Conservation (phyloP, 2,113 vertebrate species). For the Oncorhynchus mykiss region DNA sequence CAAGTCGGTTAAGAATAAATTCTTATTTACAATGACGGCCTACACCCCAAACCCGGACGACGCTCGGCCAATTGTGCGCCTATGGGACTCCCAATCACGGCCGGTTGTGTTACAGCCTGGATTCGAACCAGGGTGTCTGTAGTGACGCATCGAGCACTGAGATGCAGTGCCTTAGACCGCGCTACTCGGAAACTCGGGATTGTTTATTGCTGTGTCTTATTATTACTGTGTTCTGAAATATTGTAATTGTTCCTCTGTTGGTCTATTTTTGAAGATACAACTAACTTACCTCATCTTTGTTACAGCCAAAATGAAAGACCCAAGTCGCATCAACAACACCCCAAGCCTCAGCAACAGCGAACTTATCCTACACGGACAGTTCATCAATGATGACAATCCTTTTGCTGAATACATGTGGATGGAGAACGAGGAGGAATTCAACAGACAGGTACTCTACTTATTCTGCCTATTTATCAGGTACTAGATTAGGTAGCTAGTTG, state of each 20-base stretch:
- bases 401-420: constrained; percentile 97
- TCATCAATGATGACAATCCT: constrained; percentile 84
- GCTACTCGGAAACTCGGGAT: too few relatives aligned
- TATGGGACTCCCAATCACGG: too few relatives aligned
- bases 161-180: too few relatives aligned
- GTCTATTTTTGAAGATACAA: background rate
- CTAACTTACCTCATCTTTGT: background rate
- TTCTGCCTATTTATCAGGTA: background rate
- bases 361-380: constrained; percentile 81
- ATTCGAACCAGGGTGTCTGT: too few relatives aligned
- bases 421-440: constrained; percentile 94
- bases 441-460: constrained; percentile 78
- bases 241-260: background rate
- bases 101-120: too few relatives aligned
- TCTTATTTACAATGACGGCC: too few relatives aligned
- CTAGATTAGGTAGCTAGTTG: background rate
- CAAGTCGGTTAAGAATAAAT: background rate
- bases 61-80: too few relatives aligned
- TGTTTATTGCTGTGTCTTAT: too few relatives aligned
- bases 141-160: too few relatives aligned
- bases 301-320: constrained; percentile 83
- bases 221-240: background rate
- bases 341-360: constrained; percentile 76
- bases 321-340: constrained; percentile 79
- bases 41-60: too few relatives aligned